Percentiles rank a stretch among this genome's conserved stretches.
These are phyloP conservation scores for Phaedon cochleariae DNA, from an alignment of 2,888 invertebrate species.

Conservation along the genomic window DNA sequence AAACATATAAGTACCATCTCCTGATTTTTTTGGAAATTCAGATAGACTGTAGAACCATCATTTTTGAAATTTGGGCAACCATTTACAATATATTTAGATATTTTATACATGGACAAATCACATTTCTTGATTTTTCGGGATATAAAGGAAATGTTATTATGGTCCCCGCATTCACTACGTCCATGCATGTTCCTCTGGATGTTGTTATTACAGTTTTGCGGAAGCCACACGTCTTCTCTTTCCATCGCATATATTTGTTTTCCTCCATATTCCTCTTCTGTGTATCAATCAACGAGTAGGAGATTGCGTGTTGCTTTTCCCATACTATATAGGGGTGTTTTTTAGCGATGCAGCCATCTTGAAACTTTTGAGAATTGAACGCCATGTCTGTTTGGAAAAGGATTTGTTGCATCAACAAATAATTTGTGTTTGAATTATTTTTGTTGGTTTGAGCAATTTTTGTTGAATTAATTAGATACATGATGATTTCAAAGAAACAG, in stretches of 20 bases:
- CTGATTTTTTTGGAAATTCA: too few relatives aligned
- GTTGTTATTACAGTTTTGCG: constrained; percentile 53
- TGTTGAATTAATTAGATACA: too few relatives aligned
- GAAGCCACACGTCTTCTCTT: constrained; percentile 50
- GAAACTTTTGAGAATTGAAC: constrained; percentile 17
- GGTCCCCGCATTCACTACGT: constrained; percentile 19
- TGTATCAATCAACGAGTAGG: constrained; percentile 38
- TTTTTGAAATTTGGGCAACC: too few relatives aligned
- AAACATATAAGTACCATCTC: too few relatives aligned
- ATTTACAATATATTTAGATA: too few relatives aligned
- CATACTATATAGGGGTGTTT: background rate
- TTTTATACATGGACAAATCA: too few relatives aligned
- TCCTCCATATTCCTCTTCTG: constrained; percentile 31
- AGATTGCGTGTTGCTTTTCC: background rate
- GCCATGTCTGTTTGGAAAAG: background rate
- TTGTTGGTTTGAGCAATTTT: too few relatives aligned
- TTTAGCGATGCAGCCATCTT: background rate
- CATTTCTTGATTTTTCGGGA: too few relatives aligned
- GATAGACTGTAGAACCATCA: too few relatives aligned
- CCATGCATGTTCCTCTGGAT: constrained; percentile 39
- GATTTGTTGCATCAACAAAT: too few relatives aligned
- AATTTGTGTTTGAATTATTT: too few relatives aligned
- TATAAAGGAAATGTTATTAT: constrained; percentile 1
- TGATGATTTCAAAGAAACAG: too few relatives aligned
- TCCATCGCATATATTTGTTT: constrained; percentile 39